Base-by-base conservation (phyloP, 2,113 vertebrate genomes). In the Crotalus helleri region DNA sequence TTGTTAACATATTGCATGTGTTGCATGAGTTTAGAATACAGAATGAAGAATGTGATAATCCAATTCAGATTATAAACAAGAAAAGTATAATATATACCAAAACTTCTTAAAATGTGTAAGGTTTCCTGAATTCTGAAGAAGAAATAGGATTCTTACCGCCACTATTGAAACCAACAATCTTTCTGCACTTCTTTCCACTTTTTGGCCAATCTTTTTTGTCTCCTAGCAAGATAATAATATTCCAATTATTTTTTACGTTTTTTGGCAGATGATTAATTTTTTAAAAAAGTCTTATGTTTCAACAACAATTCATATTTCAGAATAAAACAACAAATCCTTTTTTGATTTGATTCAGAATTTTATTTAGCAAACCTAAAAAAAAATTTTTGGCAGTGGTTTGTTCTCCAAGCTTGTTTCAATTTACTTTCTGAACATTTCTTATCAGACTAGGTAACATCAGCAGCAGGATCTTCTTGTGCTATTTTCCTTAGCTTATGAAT, bases 121-220 rank as follows among this genome's bases (percentile, higher is more conserved):
- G 46, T 21, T 49, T 90, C 59, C 49, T 89, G 93, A 46, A 85
- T 88, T 55, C 1, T 0, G 0, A 0, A 19, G 91, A 17, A 91
- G 23, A 81, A 24, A 93, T 81, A 29, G 33, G 39, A 53, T 3
- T 96, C 99, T 96, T 97, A 99, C 99, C 92, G 98, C 96, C 54
- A 99, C 5, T 46, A 98, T 98, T 0, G 99, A 97, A 21, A 99
- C 98, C 90, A 99, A 96, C 87, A 99, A 97, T 91, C 97, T 98
- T 92, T 98, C 98, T 98, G 98, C 98, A 87, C 53, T 94, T 95
- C 2, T 97, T 97, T 33, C 98, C 97, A 1, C 96, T 96, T 64
- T 93, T 96, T 21, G 46, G 97, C 88, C 74, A 95, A 98, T 97
- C 94, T 98, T 98, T 98, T 98, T 97, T 0, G 97, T 97, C 94